phyloP scores from a whole-genome alignment of 2,113 vertebrate species.

The Bostrychus sinensis region DNA sequence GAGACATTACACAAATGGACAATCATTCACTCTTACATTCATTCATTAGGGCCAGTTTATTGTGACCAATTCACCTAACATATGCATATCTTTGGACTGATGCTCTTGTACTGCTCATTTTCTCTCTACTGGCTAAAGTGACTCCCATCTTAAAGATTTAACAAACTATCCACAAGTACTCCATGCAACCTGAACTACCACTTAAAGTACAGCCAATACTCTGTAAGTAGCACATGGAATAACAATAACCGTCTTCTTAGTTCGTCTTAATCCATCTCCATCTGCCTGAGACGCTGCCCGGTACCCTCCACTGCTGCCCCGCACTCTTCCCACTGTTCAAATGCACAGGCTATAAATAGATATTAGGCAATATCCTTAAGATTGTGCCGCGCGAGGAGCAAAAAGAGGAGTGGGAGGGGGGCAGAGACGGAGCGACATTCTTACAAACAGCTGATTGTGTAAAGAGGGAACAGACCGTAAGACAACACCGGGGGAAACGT shows the following conservation, averaged over 20 bases:
- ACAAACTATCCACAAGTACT: constrained; percentile 1
- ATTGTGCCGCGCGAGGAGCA: constrained; percentile 52
- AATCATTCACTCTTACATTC: no score
- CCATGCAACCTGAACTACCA: background rate
- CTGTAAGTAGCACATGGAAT: constrained; percentile 17
- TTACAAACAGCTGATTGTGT: constrained; percentile 76
- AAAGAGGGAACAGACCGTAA: constrained; percentile 65
- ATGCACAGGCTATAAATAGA: constrained; percentile 72
- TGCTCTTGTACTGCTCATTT: background rate
- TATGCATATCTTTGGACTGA: background rate
- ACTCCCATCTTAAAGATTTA: background rate
- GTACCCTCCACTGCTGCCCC: constrained; percentile 41
- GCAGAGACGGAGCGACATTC: constrained; percentile 52
- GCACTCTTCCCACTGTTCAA: constrained; percentile 61
- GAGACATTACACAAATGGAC: no score
- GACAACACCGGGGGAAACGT: constrained; percentile 50
- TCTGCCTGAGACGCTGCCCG: background rate
- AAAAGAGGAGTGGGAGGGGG: constrained; percentile 23
- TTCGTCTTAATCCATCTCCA: constrained; percentile 26
- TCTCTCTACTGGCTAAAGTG: background rate
- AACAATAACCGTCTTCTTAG: constrained; percentile 23
- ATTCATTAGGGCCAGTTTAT: no score
- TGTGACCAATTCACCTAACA: no score
- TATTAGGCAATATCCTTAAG: constrained; percentile 75
- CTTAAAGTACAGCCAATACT: background rate